These are phyloP conservation scores for Lagodon rhomboides DNA, from an alignment of 2,797 vertebrate genomes.

Conservation along the genomic window DNA sequence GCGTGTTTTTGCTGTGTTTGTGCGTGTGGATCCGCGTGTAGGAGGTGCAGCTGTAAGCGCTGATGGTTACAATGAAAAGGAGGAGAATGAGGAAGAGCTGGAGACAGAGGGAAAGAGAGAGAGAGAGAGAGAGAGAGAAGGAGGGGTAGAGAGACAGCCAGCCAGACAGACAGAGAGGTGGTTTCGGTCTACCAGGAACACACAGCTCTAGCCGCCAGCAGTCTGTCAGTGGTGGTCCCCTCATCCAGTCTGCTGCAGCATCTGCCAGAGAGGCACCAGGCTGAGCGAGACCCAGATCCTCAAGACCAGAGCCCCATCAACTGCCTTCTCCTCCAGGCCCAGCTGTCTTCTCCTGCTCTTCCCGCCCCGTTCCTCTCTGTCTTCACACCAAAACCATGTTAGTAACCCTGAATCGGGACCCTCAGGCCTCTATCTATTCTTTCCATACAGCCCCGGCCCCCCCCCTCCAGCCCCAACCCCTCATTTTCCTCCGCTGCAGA, in stretches of 20 bases:
- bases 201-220: constrained; percentile 78
- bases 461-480: neutral
- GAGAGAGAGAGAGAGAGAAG: constrained; percentile 37
- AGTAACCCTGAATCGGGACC: constrained; percentile 62
- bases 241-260: constrained; percentile 89
- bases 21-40: constrained; percentile 56
- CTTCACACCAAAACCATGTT: constrained; percentile 68
- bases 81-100: constrained; percentile 63
- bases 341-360: constrained; percentile 64
- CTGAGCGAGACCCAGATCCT: constrained; percentile 75
- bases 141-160: constrained; percentile 54
- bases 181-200: constrained; percentile 78
- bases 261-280: constrained; percentile 87
- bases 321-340: constrained; percentile 71
- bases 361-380: constrained; percentile 51
- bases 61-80: constrained; percentile 55
- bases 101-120: constrained; percentile 53
- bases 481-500: constrained; percentile 46
- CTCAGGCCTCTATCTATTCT: constrained; percentile 58
- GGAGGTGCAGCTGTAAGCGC: constrained; percentile 63
- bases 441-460: constrained; percentile 43
- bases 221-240: constrained; percentile 85
- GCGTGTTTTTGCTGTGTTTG: constrained; percentile 57
- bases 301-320: constrained; percentile 69
- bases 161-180: constrained; percentile 79